phyloP scores from a whole-genome alignment of 2,113 vertebrate species.

The Oxyura jamaicensis region DNA sequence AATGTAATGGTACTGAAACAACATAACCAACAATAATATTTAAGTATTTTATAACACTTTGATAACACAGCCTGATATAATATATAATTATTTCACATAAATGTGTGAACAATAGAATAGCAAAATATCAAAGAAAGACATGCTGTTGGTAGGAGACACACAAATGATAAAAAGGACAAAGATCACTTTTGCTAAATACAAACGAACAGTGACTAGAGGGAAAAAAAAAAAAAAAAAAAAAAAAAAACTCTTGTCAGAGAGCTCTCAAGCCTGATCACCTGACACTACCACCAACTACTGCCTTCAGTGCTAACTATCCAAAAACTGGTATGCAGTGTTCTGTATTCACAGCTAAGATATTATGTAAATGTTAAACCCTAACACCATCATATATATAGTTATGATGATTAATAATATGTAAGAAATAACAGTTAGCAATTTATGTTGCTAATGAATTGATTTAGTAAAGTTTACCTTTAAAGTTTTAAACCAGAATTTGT shows the following conservation, averaged over 20 bases:
- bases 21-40: neutral
- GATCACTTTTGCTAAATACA: neutral
- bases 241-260: neutral
- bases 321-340: neutral
- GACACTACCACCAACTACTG: neutral
- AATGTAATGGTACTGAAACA: neutral
- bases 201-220: neutral
- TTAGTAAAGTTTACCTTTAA: neutral
- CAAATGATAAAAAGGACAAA: neutral
- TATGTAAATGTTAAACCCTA: neutral
- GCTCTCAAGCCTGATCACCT: neutral
- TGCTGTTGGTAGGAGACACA: rapidly evolving
- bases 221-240: neutral
- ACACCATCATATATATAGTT: neutral
- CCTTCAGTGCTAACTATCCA: neutral
- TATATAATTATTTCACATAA: neutral
- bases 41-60: neutral
- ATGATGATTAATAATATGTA: neutral
- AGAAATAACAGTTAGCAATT: neutral
- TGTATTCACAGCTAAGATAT: neutral
- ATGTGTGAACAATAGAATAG: neutral
- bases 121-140: neutral
- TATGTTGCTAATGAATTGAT: neutral
- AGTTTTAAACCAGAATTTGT: neutral
- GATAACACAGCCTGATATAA: neutral